A percentile compares a stretch with the other conserved stretches of the same genome.
Conservation (phyloP, 2,113 vertebrate species). For the Conger conger region DNA sequence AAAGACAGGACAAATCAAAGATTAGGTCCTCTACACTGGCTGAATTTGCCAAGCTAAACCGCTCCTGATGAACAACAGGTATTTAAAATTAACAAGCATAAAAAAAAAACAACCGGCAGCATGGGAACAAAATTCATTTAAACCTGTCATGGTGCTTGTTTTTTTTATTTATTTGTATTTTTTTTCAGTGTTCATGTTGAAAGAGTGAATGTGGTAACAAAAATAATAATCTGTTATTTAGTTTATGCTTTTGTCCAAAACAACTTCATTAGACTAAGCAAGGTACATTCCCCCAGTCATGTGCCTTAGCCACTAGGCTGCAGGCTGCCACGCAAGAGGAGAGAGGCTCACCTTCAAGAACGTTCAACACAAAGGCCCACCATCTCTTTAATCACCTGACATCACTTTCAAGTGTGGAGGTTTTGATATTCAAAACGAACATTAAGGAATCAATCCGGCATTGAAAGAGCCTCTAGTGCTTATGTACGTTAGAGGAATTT, state of each 20-base stretch:
- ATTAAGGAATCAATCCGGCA: neutral
- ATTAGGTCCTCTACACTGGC: neutral
- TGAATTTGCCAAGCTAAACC: neutral
- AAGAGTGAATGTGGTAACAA: neutral
- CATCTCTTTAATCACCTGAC: neutral
- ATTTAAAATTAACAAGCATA: neutral
- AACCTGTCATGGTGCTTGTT: neutral
- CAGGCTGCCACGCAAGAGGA: no score
- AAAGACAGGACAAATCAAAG: neutral
- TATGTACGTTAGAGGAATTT: neutral
- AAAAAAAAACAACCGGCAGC: neutral
- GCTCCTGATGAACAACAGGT: neutral
- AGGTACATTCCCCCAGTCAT: no score
- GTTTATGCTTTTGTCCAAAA: no score
- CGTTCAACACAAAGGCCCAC: neutral
- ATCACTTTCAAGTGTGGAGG: neutral
- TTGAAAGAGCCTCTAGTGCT: neutral
- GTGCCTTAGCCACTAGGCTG: no score
- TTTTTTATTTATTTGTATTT: neutral
- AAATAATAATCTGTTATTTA: no score
- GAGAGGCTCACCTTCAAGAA: neutral
- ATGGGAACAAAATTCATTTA: neutral
- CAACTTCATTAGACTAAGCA: no score
- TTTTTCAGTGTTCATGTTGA: neutral
- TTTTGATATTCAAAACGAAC: neutral